phyloP scores from a whole-genome alignment of 2,113 vertebrate genomes.

The Blennius ocellaris region DNA sequence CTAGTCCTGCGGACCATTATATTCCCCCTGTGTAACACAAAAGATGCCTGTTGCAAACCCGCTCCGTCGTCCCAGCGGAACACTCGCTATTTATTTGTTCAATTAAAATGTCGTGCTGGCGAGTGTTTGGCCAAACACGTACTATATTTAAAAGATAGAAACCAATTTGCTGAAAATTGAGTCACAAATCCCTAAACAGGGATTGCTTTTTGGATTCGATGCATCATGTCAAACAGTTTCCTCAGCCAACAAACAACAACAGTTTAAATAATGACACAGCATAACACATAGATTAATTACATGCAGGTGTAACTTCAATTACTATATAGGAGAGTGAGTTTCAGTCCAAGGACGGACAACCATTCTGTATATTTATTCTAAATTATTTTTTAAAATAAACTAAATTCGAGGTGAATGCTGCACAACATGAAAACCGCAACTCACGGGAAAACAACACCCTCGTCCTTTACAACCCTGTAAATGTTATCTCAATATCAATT shows the following conservation, averaged over 20 bases:
- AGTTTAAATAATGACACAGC: constrained; percentile 10
- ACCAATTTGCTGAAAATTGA: constrained; percentile 62
- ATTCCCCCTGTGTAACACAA: constrained; percentile 53
- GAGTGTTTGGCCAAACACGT: constrained; percentile 53
- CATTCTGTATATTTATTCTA: neutral
- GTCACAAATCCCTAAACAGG: constrained; percentile 56
- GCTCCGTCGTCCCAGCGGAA: constrained; percentile 37
- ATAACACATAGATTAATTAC: neutral
- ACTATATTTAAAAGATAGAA: constrained; percentile 65
- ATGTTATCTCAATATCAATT: constrained; percentile 54
- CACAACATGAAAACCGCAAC: constrained; percentile 19
- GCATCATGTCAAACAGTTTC: neutral
- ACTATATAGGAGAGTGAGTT: neutral
- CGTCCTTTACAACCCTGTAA: constrained; percentile 36
- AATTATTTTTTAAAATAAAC: constrained; percentile 3
- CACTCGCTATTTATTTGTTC: constrained; percentile 68
- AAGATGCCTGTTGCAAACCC: constrained; percentile 56
- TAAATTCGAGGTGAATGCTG: constrained; percentile 23
- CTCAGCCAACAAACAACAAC: neutral
- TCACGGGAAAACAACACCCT: constrained; percentile 40
- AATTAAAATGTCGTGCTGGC: constrained; percentile 69
- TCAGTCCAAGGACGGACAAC: neutral
- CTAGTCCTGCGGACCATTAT: constrained; percentile 55
- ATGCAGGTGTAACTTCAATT: too few species aligned
- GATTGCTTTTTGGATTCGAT: constrained; percentile 33